A percentile compares a stretch with the other conserved stretches of the same genome.
phyloP scores from a whole-genome alignment of 2,888 invertebrate species.

The Notodonta ziczac region DNA sequence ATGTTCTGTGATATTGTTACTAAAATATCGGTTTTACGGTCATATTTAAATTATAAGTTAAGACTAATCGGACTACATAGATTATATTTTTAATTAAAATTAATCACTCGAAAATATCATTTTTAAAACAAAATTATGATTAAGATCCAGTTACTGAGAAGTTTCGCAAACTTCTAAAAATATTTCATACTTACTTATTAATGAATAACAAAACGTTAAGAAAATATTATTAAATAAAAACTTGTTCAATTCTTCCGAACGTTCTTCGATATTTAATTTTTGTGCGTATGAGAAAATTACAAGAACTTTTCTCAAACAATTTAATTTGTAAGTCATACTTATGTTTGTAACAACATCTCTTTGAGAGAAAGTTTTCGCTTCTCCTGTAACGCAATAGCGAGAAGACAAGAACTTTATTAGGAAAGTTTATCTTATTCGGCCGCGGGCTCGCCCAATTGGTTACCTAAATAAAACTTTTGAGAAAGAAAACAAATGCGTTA shows the following conservation, averaged over 20 bases:
- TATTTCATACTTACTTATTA: no score
- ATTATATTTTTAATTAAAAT: no score
- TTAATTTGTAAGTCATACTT: constrained; percentile 33
- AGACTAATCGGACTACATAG: no score
- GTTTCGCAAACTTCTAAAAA: no score
- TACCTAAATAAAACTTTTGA: constrained; percentile 46
- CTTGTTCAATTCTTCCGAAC: background rate
- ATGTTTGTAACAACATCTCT: constrained; percentile 28
- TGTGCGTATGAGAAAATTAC: constrained; percentile 17
- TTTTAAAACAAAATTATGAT: no score
- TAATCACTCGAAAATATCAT: no score
- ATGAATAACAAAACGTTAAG: no score
- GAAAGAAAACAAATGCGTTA: constrained; percentile 32
- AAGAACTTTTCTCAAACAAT: constrained; percentile 25
- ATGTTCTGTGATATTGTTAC: background rate
- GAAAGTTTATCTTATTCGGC: constrained; percentile 46
- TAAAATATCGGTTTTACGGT: no score
- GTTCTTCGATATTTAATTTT: background rate
- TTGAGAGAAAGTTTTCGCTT: constrained; percentile 34
- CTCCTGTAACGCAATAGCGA: constrained; percentile 23
- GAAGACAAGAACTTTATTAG: constrained; percentile 46
- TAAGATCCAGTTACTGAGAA: no score
- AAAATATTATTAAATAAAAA: background rate
- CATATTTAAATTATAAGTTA: no score
- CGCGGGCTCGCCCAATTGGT: constrained; percentile 39